Base-by-base conservation (phyloP, 2,888 invertebrate species). In the Lysandra bellargus region DNA sequence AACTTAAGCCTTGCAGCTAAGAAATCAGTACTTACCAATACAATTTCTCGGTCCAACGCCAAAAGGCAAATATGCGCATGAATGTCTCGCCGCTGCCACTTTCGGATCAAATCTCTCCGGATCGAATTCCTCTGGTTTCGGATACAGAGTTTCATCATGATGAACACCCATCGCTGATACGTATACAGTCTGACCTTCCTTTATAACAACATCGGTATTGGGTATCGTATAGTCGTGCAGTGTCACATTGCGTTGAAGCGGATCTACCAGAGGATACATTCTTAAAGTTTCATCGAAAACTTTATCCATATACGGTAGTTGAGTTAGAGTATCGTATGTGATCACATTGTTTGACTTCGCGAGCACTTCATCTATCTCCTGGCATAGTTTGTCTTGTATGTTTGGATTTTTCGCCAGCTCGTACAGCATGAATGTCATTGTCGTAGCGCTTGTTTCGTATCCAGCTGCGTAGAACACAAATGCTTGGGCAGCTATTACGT, bases 361-460 rank as follows among this genome's bases (percentile, higher is more conserved):
- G 4, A 90, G 81, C 4, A 88, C 86, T 69, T 84, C 82, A 12
- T 90, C 87, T 60, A 95, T 86, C 83, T 90, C 88, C 40, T 81
- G 80, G 4, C 83, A 80, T 3, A 92, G 75, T 83, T 87, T 91
- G 0, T 87, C 86, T 84, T 95, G 94, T 0, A 93, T 81, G 1
- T 90, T 85, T 14, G 86, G 89, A 82, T 93, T 87, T 2, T 83
- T 78, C 1, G 93, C 91, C 17, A 94, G 81, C 80, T 90, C 85
- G 79, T 91, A 90, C 9, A 91, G 80, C 64, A 89, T 82, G 73
- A 88, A 92, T 0, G 89, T 81, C 82, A 93, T 86, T 0, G 91
- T 89, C 0, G 91, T 89, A 0, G 94, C 90, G 73, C 89, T 91
- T 0, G 94, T 93, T 82, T 94, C 94, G 82, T 90, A 94, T 0